phyloP scores from a whole-genome alignment of 2,113 vertebrate species.

The Sebastes schlegelii region DNA sequence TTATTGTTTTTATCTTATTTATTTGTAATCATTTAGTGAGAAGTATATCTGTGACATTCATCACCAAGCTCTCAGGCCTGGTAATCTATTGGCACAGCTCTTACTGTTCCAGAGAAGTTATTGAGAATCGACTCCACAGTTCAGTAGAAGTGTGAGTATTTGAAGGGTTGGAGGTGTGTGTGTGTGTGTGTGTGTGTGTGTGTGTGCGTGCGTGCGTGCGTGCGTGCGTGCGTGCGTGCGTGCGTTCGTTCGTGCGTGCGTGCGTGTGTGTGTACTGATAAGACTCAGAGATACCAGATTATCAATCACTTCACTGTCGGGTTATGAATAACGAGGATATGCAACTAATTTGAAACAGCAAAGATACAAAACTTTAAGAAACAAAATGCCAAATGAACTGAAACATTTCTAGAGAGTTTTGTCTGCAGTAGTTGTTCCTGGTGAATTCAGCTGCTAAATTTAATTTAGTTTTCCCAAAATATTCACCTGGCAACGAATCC shows the following conservation, averaged over 20 bases:
- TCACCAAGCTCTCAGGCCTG: background rate
- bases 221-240: background rate
- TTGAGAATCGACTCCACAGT: background rate
- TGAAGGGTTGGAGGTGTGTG: background rate
- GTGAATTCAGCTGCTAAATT: too few species aligned
- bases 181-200: background rate
- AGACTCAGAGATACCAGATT: too few species aligned
- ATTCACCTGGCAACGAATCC: too few species aligned
- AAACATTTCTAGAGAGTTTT: too few species aligned
- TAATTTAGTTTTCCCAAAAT: too few species aligned
- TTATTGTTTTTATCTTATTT: too few species aligned
- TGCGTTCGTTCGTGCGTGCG: background rate
- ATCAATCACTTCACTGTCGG: too few species aligned
- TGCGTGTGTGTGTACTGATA: background rate
- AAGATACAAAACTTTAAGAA: too few species aligned
- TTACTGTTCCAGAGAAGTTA: conserved; percentile 24
- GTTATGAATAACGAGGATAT: too few species aligned
- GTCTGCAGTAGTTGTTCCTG: too few species aligned
- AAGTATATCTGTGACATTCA: background rate
- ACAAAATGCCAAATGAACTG: too few species aligned
- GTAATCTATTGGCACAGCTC: background rate
- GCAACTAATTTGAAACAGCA: too few species aligned
- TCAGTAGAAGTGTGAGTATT: background rate
- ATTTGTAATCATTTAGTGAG: background rate
- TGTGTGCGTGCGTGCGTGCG: background rate